Evolutionary conservation across 2,888 invertebrate species (phyloP), one percentile per base, ranked within the genome.

Genomic region (Calameuta idolon): DNA sequence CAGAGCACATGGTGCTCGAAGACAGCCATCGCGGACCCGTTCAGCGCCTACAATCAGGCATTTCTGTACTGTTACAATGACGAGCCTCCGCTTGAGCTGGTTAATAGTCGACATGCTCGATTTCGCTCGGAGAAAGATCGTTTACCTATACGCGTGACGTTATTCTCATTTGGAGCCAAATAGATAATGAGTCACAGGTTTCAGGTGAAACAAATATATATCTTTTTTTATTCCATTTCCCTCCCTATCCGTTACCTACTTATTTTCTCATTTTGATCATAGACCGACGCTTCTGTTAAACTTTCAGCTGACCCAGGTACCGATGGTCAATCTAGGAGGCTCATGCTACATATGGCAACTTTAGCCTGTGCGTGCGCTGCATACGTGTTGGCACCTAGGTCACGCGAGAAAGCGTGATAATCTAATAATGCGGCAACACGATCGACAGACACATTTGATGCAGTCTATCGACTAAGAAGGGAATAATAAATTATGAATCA

Each of bases 1-100:
- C 74, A 76, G 15, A 75, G 75, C 79, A 69, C 76, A 76, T 69
- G 79, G 78, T 77, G 75, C 75, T 78, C 77, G 76, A 79, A 83
- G 79, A 82, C 81, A 78, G 77, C 81, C 30, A 23, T 31, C 75
- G 74, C 71, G 78, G 81, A 85, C 82, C 76, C 79, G 79, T 85
- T 84, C 80, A 76, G 78, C 76, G 78, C 77, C 82, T 82, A 81
- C 82, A 82, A 83, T 85, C 82, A 77, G 75, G 74, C 80, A 80
- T 82, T 82, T 83, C 81, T 80, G 74, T 83, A 80, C 78, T 80
- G 81, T 81, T 82, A 81, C 69, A 55, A 55, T 55, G 55, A 55
- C 55, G 55, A 55, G 55, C 55, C 55, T 55, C 55, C 55, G 55
- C 23, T 9, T 23, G 55, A 23, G 23, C 55, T 55, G 55, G 23